Percentiles rank a stretch among this genome's conserved stretches.
Conservation (phyloP, 2,888 invertebrate species). For the Caenorhabditis angaria region DNA sequence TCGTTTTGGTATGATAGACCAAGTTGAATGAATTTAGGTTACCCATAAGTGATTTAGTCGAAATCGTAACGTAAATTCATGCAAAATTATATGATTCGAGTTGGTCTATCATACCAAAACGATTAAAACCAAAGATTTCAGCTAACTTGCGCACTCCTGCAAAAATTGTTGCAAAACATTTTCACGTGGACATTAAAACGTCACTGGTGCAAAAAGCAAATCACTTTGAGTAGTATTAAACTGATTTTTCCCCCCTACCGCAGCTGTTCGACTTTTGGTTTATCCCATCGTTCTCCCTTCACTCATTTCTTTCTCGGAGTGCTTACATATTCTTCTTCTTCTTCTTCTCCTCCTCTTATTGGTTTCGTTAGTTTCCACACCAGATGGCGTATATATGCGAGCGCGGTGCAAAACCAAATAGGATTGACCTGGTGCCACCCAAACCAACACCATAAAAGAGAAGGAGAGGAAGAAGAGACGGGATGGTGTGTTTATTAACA, state of each 20-base stretch:
- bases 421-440: conserved; percentile 3
- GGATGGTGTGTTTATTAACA: not conserved
- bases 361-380: not conserved
- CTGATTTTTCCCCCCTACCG: too few relatives aligned
- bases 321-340: not conserved
- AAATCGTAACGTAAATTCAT: too few relatives aligned
- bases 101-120: too few relatives aligned
- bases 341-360: too few relatives aligned
- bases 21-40: too few relatives aligned
- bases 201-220: not conserved
- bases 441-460: too few relatives aligned
- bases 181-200: not conserved
- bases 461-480: not conserved
- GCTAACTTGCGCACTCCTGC: too few relatives aligned
- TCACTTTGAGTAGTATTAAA: not conserved
- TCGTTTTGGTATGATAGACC: too few relatives aligned
- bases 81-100: too few relatives aligned
- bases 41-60: too few relatives aligned
- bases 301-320: not conserved
- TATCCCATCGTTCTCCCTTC: not conserved
- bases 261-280: conserved; percentile 2
- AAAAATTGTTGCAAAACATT: too few relatives aligned
- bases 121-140: too few relatives aligned
- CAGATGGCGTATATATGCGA: not conserved
- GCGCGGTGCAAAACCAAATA: not conserved